Evolutionary conservation across 2,113 vertebrate genomes (phyloP).

Genomic region (Chiloscyllium plagiosum): DNA sequence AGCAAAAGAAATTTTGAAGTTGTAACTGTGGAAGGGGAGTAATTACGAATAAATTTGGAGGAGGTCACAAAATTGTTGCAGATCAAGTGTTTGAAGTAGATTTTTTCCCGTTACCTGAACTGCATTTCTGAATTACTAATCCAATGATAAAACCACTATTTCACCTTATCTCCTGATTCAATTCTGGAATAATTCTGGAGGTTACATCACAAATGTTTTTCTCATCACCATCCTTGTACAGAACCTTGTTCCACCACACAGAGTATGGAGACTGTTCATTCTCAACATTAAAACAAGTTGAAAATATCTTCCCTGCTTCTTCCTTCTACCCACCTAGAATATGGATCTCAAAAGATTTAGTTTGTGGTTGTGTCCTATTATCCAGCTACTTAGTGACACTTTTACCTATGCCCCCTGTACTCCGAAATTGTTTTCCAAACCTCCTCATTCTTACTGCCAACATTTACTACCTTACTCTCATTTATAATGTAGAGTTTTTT

Average conservation of each 20-base stretch:
- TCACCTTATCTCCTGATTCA: too few species aligned
- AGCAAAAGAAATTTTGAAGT: neutral
- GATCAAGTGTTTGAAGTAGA: neutral
- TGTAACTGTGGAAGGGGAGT: neutral
- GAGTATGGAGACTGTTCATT: too few species aligned
- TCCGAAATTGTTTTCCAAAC: neutral
- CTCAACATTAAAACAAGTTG: neutral
- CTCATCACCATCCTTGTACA: too few species aligned
- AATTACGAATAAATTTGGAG: neutral
- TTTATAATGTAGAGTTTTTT: neutral
- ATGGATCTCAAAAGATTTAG: neutral
- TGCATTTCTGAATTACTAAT: neutral
- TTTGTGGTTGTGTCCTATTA: neutral
- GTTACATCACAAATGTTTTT: too few species aligned
- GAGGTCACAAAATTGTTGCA: neutral
- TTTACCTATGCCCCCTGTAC: neutral
- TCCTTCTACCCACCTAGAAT: neutral
- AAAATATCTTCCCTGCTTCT: neutral
- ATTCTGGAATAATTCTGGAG: too few species aligned
- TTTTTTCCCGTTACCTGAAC: neutral
- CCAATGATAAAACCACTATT: neutral
- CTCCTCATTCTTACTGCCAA: neutral
- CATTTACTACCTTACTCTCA: neutral
- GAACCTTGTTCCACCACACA: too few species aligned
- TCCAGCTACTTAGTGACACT: neutral